These are phyloP conservation scores for Acleris literana DNA, from an alignment of 2,888 invertebrate genomes.

Conservation along the genomic window DNA sequence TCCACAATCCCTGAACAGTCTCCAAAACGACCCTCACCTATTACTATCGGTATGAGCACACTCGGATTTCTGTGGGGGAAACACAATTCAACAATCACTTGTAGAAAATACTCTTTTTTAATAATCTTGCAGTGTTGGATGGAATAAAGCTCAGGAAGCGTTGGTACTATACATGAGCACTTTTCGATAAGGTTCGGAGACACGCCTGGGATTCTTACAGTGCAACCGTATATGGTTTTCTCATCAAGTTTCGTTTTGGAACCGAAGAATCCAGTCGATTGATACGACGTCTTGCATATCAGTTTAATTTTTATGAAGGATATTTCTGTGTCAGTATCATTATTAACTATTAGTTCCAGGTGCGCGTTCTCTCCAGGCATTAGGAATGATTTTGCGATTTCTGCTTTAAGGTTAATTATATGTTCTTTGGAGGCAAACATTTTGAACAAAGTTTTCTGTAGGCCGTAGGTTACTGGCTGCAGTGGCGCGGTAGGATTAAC, in stretches of 20 bases:
- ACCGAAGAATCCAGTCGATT: slow-evolving; percentile 10
- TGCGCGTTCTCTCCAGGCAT: slow-evolving; percentile 28
- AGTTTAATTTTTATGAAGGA: slow-evolving; percentile 15
- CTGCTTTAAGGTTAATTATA: slow-evolving; percentile 39
- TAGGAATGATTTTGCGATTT: slow-evolving; percentile 27
- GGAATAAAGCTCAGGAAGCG: slow-evolving; percentile 24
- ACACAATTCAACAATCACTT: slow-evolving; percentile 15
- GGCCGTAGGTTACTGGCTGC: slow-evolving; percentile 45
- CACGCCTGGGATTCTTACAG: not conserved
- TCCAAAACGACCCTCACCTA: slow-evolving; percentile 28
- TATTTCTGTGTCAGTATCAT: slow-evolving; percentile 24
- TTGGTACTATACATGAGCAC: slow-evolving; percentile 14
- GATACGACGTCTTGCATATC: slow-evolving; percentile 18
- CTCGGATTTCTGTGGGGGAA: slow-evolving; percentile 30
- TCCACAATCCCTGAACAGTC: slow-evolving; percentile 26
- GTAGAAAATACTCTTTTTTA: slow-evolving; percentile 19
- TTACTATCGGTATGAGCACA: slow-evolving; percentile 27
- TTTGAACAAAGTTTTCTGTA: slow-evolving; percentile 49
- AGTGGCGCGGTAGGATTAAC: slow-evolving; percentile 45
- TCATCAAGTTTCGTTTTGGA: slow-evolving; percentile 12
- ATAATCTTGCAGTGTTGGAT: slow-evolving; percentile 31
- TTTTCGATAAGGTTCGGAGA: slow-evolving; percentile 4
- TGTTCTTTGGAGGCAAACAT: slow-evolving; percentile 46
- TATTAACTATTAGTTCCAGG: slow-evolving; percentile 18
- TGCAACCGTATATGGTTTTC: slow-evolving; percentile 6